Base-by-base conservation (phyloP, 2,888 invertebrate species). In the Leptogaster cylindrica region DNA sequence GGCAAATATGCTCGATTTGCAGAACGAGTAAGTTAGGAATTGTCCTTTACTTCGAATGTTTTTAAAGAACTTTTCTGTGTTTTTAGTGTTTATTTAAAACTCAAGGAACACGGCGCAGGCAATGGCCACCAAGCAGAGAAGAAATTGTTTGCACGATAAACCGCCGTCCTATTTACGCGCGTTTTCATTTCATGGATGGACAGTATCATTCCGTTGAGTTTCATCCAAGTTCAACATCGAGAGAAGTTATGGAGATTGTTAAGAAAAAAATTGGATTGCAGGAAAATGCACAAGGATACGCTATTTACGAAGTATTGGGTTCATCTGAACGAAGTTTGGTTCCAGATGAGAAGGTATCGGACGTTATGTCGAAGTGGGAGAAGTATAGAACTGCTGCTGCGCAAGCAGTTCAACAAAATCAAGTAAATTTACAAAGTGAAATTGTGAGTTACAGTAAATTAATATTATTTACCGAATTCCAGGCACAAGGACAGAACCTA, bases 321-420 rank as follows among this genome's bases (percentile, higher is more conserved):
- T 89, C 87, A 73, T 89, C 91, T 0, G 96, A 96, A 80, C 85
- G 96, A 61, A 92, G 93, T 74, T 83, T 97, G 72, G 85, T 89
- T 50, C 87, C 89, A 6, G 91, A 90, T 76, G 96, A 96, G 79
- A 93, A 95, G 74, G 90, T 95, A 10, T 92, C 95, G 0, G 97
- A 97, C 80, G 95, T 95, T 18, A 91, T 97, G 85, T 94, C 95
- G 3, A 91, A 95, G 77, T 97, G 96, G 96, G 97, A 97, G 81
- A 87, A 92, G 73, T 93, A 93, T 72, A 85, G 92, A 68, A 86
- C 87, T 58, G 88, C 90, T 0, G 88, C 88, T 31, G 87, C 88
- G 10, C 87, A 50, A 84, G 85, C 84, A 77, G 77, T 68, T 18
- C 73, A 75, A 66, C 76, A 75, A 69, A 76, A 73, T 73, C 77